Evolutionary conservation across 1,140 invertebrate genomes (phyloP).

Genomic region (Heterodera carotae): DNA sequence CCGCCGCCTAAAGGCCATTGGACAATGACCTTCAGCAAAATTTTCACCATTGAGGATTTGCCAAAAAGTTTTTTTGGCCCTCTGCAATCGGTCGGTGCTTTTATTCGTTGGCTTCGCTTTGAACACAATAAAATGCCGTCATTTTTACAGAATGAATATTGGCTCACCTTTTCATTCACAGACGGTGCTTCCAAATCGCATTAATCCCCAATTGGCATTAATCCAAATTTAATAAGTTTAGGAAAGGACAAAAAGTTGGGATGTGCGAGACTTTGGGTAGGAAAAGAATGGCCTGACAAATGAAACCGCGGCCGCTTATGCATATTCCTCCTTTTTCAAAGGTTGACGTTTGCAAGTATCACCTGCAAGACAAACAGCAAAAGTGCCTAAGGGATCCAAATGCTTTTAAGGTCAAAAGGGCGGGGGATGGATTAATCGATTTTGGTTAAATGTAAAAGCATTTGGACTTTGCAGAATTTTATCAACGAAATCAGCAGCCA

Average conservation of each 20-base stretch:
- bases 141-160: conserved; percentile 61
- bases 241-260: conserved; percentile 54
- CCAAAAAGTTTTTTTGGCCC: conserved; percentile 65
- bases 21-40: conserved; percentile 66
- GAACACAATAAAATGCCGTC: not conserved
- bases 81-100: conserved; percentile 56
- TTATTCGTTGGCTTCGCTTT: not conserved
- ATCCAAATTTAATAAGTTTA: not conserved
- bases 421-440: conserved; percentile 9
- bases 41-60: conserved; percentile 64
- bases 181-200: conserved; percentile 56
- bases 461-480: conserved; percentile 40
- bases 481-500: conserved; percentile 63
- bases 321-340: not conserved
- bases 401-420: conserved; percentile 51
- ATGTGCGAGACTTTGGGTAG: conserved; percentile 63
- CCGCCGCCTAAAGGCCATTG: conserved; percentile 64
- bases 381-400: conserved; percentile 64
- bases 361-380: conserved; percentile 64
- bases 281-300: conserved; percentile 52
- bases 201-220: not conserved
- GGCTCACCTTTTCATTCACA: conserved; percentile 65
- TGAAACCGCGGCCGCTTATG: not conserved
- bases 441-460: not conserved
- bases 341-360: conserved; percentile 50